phyloP scores from a whole-genome alignment of 1,140 invertebrate genomes.

The Metopolophium dirhodum region DNA sequence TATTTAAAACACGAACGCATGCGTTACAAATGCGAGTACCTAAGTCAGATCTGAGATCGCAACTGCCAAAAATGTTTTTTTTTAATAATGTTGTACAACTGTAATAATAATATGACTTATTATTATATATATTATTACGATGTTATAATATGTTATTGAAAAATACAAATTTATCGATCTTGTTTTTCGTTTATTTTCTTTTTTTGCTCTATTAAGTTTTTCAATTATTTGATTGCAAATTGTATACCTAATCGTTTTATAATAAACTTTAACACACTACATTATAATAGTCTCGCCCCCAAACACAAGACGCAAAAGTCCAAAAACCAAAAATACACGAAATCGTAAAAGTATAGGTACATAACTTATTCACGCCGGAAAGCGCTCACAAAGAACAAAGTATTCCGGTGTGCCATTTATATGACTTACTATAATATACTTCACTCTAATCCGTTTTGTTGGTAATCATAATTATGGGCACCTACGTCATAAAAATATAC shows the following conservation, averaged over 20 bases:
- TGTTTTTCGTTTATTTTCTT: not conserved
- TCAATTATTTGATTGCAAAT: not conserved
- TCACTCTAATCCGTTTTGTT: not conserved
- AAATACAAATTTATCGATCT: not conserved
- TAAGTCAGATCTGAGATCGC: not conserved
- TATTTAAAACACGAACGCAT: not conserved
- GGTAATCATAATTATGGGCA: not conserved
- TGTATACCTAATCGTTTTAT: not conserved
- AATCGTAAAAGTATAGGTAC: not conserved
- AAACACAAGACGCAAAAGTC: not conserved
- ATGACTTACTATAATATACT: not conserved
- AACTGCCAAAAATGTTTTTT: not conserved
- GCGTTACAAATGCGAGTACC: not conserved
- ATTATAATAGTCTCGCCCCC: not conserved
- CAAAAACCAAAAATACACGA: not conserved
- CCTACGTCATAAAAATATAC: not conserved
- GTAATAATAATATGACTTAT: not conserved
- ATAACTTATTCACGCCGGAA: not conserved
- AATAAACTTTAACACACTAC: not conserved
- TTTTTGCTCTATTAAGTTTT: not conserved
- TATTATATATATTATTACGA: not conserved
- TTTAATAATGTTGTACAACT: not conserved
- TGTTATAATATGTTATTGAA: constrained; percentile 5
- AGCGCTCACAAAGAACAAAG: not conserved
- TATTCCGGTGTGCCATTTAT: not conserved